Base-by-base conservation (phyloP, 2,888 invertebrate species). In the Leptinotarsa rubiginosa region DNA sequence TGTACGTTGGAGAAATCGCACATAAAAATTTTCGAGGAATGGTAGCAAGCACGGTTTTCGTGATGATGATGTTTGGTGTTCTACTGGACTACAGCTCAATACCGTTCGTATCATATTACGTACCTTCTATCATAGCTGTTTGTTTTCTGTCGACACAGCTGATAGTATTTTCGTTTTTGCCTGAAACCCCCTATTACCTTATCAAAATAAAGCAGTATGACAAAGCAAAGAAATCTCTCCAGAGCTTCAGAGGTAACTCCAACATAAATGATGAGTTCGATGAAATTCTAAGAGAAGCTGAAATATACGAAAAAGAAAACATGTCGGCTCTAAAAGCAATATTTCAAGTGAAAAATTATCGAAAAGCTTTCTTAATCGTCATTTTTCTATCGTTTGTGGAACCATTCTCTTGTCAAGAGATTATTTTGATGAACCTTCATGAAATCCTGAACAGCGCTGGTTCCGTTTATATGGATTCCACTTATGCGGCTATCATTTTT, bases 361-460 rank as follows among this genome's bases (percentile, higher is more conserved):
- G 86, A 49, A 85, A 84, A 78, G 87, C 86, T 4, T 52, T 87
- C 41, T 72, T 85, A 5, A 86, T 87, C 2, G 86, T 87, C 84
- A 81, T 84, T 0, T 84, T 87, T 4, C 73, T 88, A 50, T 86
- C 87, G 68, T 84, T 82, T 1, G 83, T 84, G 0, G 87, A 87
- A 79, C 87, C 87, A 77, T 86, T 87, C 73, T 85, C 85, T 50
- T 85, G 86, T 59, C 86, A 87, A 31, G 86, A 85, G 69, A 87
- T 87, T 3, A 86, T 88, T 68, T 70, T 87, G 25, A 87, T 88
- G 87, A 88, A 88, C 70, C 78, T 88, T 13, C 87, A 87, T 73
- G 80, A 84, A 10, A 87, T 88, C 73, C 74, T 88, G 16, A 78
- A 81, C 13, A 84, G 85, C 67, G 87, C 87, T 0, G 85, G 84